Evolutionary conservation across 2,888 invertebrate species (phyloP).

Genomic region (Hypomecis punctinalis): DNA sequence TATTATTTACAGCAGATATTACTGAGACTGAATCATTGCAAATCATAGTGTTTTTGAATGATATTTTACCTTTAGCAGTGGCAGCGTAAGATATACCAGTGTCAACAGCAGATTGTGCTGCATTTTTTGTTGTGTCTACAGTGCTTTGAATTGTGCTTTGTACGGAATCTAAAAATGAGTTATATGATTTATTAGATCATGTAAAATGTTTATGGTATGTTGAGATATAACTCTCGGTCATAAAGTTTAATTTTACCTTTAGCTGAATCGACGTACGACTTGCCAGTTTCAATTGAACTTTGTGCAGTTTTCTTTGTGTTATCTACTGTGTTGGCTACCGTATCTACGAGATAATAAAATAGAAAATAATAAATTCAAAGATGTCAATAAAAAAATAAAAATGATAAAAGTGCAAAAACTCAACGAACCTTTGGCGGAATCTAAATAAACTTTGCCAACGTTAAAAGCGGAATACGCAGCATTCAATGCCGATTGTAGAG

Average conservation of each 20-base stretch:
- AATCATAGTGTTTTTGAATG: slow-evolving; percentile 34
- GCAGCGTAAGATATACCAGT: slow-evolving; percentile 58
- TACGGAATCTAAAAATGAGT: slow-evolving; percentile 54
- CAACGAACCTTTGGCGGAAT: slow-evolving; percentile 57
- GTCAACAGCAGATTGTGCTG: slow-evolving; percentile 58
- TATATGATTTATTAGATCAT: neutral
- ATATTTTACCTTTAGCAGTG: slow-evolving; percentile 50
- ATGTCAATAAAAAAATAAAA: neutral
- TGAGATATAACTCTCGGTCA: neutral
- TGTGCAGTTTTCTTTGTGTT: slow-evolving; percentile 76
- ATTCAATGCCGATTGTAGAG: slow-evolving; percentile 61
- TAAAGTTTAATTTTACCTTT: slow-evolving; percentile 60
- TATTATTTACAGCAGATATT: slow-evolving; percentile 21
- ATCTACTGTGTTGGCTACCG: slow-evolving; percentile 71
- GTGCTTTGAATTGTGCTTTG: slow-evolving; percentile 54
- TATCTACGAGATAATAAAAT: slow-evolving; percentile 60
- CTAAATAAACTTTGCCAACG: slow-evolving; percentile 65
- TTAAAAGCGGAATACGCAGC: slow-evolving; percentile 67
- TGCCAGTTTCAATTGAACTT: slow-evolving; percentile 67
- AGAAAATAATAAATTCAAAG: slow-evolving; percentile 10
- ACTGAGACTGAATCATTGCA: neutral
- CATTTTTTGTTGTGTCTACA: slow-evolving; percentile 60
- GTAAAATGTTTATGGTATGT: neutral
- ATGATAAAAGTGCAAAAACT: slow-evolving; percentile 26
- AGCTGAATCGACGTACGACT: slow-evolving; percentile 64